A percentile compares a stretch with the other conserved stretches of the same genome.
Conservation (phyloP, 2,888 invertebrate species). For the Lamellibrachia satsuma region DNA sequence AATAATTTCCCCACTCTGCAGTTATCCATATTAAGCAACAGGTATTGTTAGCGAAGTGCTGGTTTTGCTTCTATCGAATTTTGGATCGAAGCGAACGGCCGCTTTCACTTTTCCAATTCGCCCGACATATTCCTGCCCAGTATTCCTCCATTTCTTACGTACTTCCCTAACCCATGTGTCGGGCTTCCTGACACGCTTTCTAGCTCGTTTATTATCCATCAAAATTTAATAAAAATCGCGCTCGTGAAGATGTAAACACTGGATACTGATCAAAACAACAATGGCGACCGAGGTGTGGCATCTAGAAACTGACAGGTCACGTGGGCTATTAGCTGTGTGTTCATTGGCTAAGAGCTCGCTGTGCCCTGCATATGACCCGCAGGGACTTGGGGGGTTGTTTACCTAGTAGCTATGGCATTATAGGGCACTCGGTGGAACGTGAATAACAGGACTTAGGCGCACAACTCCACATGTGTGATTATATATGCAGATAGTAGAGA, state of each 20-base stretch:
- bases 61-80: no score
- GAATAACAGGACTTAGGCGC: background rate
- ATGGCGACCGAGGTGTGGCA: background rate
- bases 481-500: background rate
- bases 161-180: background rate
- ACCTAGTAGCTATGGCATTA: background rate
- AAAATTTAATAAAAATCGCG: background rate
- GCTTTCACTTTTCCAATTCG: no score
- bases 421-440: background rate
- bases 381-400: background rate
- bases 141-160: no score
- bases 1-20: no score
- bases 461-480: background rate
- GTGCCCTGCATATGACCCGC: background rate
- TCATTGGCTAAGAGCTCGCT: background rate
- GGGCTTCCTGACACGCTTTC: background rate
- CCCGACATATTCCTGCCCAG: no score
- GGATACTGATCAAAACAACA: background rate
- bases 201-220: background rate
- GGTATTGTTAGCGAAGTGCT: no score
- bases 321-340: background rate
- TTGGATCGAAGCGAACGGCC: no score
- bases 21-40: no score
- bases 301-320: background rate
- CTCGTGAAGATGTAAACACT: background rate